phyloP scores from a whole-genome alignment of 1,140 invertebrate species.

The Heliconius nattereri region DNA sequence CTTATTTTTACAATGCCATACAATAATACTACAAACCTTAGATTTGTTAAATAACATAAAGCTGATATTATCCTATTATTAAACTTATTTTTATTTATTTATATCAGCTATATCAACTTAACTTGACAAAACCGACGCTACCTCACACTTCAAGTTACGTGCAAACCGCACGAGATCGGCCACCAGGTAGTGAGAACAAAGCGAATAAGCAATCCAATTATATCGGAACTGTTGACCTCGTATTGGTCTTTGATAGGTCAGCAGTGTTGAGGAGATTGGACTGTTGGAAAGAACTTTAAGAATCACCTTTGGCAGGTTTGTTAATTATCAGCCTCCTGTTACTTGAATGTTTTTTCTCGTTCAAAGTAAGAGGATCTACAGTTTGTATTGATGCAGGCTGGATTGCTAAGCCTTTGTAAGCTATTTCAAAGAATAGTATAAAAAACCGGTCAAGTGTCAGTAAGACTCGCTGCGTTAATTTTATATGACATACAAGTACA shows the following conservation, averaged over 20 bases:
- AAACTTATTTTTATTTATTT: too few relatives aligned
- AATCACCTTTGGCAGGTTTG: constrained; percentile 16
- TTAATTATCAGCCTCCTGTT: constrained; percentile 7
- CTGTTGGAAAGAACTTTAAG: constrained; percentile 23
- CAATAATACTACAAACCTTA: too few relatives aligned
- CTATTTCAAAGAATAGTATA: too few relatives aligned
- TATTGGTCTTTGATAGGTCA: constrained; percentile 47
- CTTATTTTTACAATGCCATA: background rate
- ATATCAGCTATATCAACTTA: background rate
- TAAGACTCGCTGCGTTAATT: background rate
- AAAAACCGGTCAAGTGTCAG: too few relatives aligned
- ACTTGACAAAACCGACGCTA: background rate
- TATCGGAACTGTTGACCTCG: constrained; percentile 41
- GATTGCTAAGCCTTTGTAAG: background rate
- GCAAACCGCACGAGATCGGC: constrained; percentile 22
- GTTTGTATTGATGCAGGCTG: background rate
- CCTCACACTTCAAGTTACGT: constrained; percentile 22
- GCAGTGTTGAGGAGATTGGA: constrained; percentile 40
- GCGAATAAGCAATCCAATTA: constrained; percentile 48
- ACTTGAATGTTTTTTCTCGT: background rate
- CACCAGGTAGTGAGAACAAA: constrained; percentile 33
- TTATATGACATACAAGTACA: background rate
- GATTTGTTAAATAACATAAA: too few relatives aligned
- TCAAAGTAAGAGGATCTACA: constrained; percentile 7
- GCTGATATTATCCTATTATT: too few relatives aligned